Percentiles rank a stretch among this genome's conserved stretches.
Evolutionary conservation across 37 sponge, comb jelly and placozoan genomes (phyloP).

Genomic region (Bolinopsis microptera): DNA sequence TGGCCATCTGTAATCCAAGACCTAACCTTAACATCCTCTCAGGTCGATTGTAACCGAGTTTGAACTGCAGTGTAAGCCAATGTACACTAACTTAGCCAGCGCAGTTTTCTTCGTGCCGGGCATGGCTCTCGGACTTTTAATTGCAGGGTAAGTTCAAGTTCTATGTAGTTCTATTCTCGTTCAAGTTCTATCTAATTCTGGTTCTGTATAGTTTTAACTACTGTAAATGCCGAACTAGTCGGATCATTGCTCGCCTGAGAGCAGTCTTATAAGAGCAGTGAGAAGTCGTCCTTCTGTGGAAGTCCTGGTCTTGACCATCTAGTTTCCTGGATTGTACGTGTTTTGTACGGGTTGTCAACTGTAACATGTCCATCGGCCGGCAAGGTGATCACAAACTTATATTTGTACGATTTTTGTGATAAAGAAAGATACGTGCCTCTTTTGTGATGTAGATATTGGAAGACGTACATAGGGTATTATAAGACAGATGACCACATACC

Average conservation of each 20-base stretch:
- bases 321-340: neutral
- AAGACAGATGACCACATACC: neutral
- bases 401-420: neutral
- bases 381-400: too few species aligned
- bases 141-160: constrained; percentile 34
- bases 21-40: too few species aligned
- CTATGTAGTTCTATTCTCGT: too few species aligned
- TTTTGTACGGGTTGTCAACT: neutral
- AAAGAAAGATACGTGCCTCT: neutral
- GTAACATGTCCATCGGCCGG: too few species aligned
- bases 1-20: too few species aligned
- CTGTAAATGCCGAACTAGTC: neutral
- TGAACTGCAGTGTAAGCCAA: constrained; percentile 29
- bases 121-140: constrained; percentile 52
- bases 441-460: neutral
- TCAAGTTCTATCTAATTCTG: too few species aligned
- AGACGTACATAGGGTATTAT: neutral
- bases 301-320: neutral
- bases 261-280: neutral
- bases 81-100: constrained; percentile 18
- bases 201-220: neutral
- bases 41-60: constrained; percentile 50
- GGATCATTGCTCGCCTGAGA: neutral
- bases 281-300: neutral
- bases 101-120: constrained; percentile 63